These are phyloP conservation scores for Blomia tropicalis DNA, from an alignment of 2,888 invertebrate species.

Conservation along the genomic window DNA sequence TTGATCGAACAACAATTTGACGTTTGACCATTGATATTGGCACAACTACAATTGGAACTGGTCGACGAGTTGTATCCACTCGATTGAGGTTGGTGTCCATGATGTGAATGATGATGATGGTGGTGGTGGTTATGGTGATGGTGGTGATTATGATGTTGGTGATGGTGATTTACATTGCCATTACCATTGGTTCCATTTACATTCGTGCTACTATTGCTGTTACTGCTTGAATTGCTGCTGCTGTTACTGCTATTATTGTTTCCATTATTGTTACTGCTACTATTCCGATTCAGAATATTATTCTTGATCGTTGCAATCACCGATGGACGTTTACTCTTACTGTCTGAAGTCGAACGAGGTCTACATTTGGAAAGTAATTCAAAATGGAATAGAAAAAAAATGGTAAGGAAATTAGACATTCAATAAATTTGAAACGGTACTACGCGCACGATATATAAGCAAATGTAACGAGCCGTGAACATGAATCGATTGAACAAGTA, in stretches of 20 bases:
- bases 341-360: constrained; percentile 58
- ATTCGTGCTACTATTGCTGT: neutral
- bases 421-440: too few species aligned
- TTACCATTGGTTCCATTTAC: too few species aligned
- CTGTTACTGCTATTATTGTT: neutral
- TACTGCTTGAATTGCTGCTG: constrained; percentile 1
- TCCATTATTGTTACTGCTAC: neutral
- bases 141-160: neutral
- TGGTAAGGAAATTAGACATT: too few species aligned
- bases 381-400: too few species aligned
- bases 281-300: constrained; percentile 22
- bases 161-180: neutral
- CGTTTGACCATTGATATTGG: neutral
- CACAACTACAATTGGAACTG: neutral
- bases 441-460: too few species aligned
- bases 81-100: neutral
- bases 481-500: too few species aligned
- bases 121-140: neutral
- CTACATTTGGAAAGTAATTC: neutral
- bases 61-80: neutral
- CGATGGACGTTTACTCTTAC: constrained; percentile 43
- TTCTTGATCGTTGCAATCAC: constrained; percentile 72
- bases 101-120: neutral
- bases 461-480: too few species aligned
- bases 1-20: neutral